Percentiles rank a stretch among this genome's conserved stretches.
Evolutionary conservation across 1,140 invertebrate genomes (phyloP).

Genomic region (Coelopa frigida): DNA sequence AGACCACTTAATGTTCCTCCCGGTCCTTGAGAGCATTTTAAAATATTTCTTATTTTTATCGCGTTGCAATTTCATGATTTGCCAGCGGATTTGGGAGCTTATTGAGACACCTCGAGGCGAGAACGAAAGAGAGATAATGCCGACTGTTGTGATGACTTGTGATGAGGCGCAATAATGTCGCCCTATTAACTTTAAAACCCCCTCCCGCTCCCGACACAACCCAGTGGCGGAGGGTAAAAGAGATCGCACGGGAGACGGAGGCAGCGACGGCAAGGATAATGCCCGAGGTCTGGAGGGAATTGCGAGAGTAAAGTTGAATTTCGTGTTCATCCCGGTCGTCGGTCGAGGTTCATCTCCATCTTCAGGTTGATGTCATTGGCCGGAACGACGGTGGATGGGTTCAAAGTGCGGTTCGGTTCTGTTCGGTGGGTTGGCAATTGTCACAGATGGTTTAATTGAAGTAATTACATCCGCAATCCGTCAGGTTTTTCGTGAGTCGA

Average conservation of each 20-base stretch:
- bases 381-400: background rate
- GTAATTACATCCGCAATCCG: conserved; percentile 45
- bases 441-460: conserved; percentile 46
- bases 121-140: too few relatives aligned
- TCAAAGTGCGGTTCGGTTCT: conserved; percentile 7
- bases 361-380: conserved; percentile 14
- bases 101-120: too few relatives aligned
- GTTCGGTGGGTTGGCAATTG: conserved; percentile 32
- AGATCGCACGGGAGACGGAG: too few relatives aligned
- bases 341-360: background rate
- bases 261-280: conserved; percentile 18
- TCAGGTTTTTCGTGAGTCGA: conserved; percentile 42
- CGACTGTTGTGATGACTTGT: too few relatives aligned
- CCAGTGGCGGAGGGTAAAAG: conserved; percentile 9
- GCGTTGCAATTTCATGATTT: too few relatives aligned
- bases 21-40: too few relatives aligned
- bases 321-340: conserved; percentile 30
- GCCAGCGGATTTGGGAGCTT: too few relatives aligned
- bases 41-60: too few relatives aligned
- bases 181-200: conserved; percentile 33
- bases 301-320: conserved; percentile 43
- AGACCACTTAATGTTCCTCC: too few relatives aligned
- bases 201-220: background rate
- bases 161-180: conserved; percentile 44
- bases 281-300: conserved; percentile 9